phyloP scores from a whole-genome alignment of 1,140 invertebrate genomes.

The Bathynomus jamesi region DNA sequence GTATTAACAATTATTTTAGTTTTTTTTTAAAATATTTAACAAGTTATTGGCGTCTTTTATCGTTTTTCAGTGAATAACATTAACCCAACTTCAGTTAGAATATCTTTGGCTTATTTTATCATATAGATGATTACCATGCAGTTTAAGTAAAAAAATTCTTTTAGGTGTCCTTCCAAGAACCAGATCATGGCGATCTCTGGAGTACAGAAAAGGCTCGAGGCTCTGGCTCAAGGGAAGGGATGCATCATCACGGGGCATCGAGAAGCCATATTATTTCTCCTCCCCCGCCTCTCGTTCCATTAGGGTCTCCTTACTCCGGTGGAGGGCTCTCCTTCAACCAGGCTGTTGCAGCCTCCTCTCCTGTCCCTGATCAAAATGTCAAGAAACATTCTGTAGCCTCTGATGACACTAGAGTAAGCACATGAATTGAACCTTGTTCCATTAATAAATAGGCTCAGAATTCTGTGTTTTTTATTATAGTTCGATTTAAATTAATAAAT shows the following conservation, averaged over 20 bases:
- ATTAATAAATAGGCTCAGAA: no score
- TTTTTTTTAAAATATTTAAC: no score
- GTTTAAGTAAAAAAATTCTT: no score
- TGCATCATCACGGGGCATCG: background rate
- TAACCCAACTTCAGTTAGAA: no score
- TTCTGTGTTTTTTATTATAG: no score
- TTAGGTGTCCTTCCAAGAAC: conserved; percentile 40
- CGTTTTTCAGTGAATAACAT: no score
- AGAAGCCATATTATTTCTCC: conserved; percentile 34
- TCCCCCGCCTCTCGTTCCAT: conserved; percentile 37
- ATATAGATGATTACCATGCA: no score
- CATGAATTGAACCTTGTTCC: no score
- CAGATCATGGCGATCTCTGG: conserved; percentile 39
- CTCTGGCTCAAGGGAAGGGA: background rate
- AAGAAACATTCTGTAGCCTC: conserved; percentile 24
- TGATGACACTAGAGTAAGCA: conserved; percentile 23
- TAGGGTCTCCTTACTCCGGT: conserved; percentile 10
- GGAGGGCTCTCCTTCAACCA: conserved; percentile 28
- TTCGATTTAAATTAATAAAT: no score
- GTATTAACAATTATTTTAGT: no score
- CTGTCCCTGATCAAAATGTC: conserved; percentile 20
- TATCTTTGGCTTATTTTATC: no score
- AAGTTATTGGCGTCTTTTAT: no score
- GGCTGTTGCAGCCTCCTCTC: conserved; percentile 28
- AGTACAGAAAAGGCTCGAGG: conserved; percentile 35